These are phyloP conservation scores for Sebastolobus alascanus DNA, from an alignment of 2,797 vertebrate genomes.

Conservation along the genomic window DNA sequence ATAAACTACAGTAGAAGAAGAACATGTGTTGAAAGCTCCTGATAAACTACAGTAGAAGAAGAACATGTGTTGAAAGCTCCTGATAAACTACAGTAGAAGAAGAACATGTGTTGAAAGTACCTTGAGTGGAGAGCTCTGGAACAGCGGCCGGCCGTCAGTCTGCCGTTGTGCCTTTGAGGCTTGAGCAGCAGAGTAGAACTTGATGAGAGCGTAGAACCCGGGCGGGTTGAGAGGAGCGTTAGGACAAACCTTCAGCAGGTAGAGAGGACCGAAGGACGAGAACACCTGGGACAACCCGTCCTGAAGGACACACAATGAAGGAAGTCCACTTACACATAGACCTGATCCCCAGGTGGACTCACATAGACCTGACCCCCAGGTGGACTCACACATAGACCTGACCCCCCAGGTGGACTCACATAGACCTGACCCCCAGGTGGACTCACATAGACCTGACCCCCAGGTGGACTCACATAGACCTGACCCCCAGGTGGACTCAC, in stretches of 20 bases:
- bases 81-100: background rate
- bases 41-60: too few species aligned
- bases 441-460: slow-evolving; percentile 78
- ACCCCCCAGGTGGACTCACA: slow-evolving; percentile 64
- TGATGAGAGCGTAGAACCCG: slow-evolving; percentile 86
- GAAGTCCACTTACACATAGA: too few species aligned
- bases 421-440: too few species aligned
- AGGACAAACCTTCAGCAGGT: slow-evolving; percentile 82
- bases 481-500: slow-evolving; percentile 63
- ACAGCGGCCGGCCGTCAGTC: slow-evolving; percentile 78
- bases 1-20: too few species aligned
- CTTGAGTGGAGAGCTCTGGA: slow-evolving; percentile 86
- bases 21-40: too few species aligned
- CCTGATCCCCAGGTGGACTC: too few species aligned
- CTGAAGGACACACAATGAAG: slow-evolving; percentile 58
- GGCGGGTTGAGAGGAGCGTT: slow-evolving; percentile 79
- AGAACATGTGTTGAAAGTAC: slow-evolving; percentile 41
- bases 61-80: too few species aligned
- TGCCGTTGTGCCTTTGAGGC: slow-evolving; percentile 82
- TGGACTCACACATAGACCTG: too few species aligned
- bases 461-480: background rate
- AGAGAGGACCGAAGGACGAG: slow-evolving; percentile 86
- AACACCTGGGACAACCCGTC: slow-evolving; percentile 74
- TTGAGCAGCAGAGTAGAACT: slow-evolving; percentile 86
- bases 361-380: too few species aligned